These are phyloP conservation scores for Drosophila lini DNA, from an alignment of 1,140 invertebrate genomes.

Conservation along the genomic window DNA sequence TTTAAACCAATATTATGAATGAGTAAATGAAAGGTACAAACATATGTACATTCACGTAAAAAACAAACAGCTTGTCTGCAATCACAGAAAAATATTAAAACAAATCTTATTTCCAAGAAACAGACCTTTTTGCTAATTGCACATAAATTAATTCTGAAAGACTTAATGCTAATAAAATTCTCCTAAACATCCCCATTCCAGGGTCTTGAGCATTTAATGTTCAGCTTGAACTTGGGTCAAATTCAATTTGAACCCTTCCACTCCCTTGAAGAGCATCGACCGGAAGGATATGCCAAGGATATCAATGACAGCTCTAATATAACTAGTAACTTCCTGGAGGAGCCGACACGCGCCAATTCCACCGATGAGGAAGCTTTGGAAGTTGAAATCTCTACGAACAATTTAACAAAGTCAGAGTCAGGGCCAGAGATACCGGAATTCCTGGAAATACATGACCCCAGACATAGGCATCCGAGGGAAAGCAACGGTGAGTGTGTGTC, in stretches of 20 bases:
- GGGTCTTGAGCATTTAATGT: slow-evolving; percentile 88
- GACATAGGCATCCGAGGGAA: slow-evolving; percentile 85
- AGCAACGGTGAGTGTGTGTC: slow-evolving; percentile 63
- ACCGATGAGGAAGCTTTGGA: slow-evolving; percentile 42
- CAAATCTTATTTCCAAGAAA: too few species aligned
- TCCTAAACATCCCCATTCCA: slow-evolving; percentile 48
- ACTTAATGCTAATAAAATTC: not conserved
- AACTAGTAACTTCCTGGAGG: slow-evolving; percentile 10
- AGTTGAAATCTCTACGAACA: slow-evolving; percentile 36
- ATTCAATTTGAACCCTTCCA: slow-evolving; percentile 86
- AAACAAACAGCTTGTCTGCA: not conserved
- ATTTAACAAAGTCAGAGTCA: not conserved
- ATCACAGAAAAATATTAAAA: not conserved
- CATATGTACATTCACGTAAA: too few species aligned
- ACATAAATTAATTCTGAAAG: too few species aligned
- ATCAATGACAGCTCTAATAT: not conserved
- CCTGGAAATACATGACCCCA: slow-evolving; percentile 86
- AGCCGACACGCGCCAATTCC: slow-evolving; percentile 8
- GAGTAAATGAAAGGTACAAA: not conserved
- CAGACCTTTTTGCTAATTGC: too few species aligned
- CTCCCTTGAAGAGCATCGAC: slow-evolving; percentile 85
- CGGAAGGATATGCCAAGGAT: slow-evolving; percentile 81
- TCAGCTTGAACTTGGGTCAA: slow-evolving; percentile 86
- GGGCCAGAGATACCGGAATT: slow-evolving; percentile 73
- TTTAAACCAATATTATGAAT: not conserved